Percentiles rank a stretch among this genome's conserved stretches.
These are phyloP conservation scores for Stictonetta naevosa DNA, from an alignment of 2,113 vertebrate species.

Conservation along the genomic window DNA sequence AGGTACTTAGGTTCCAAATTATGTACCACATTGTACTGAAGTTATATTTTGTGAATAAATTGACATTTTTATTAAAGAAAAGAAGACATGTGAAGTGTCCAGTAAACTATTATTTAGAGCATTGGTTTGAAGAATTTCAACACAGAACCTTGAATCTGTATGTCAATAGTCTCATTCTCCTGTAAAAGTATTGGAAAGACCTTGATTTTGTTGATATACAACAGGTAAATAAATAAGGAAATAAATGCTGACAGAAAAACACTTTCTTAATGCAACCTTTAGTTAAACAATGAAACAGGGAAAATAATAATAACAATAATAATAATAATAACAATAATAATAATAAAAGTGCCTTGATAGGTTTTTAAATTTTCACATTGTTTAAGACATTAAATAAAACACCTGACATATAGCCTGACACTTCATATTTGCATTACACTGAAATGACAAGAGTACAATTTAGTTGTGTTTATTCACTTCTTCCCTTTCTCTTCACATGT, in stretches of 20 bases:
- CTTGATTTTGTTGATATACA: not conserved
- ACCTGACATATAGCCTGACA: not conserved
- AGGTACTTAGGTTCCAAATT: not conserved
- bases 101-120: too few species aligned
- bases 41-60: not conserved
- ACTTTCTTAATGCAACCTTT: not conserved
- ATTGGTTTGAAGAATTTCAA: not conserved
- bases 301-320: too few species aligned
- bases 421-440: not conserved
- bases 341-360: not conserved
- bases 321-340: not conserved
- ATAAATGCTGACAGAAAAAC: not conserved
- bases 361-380: not conserved
- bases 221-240: not conserved
- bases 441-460: not conserved
- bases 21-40: not conserved
- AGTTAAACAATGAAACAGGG: not conserved
- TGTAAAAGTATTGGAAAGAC: not conserved
- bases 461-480: not conserved
- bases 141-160: not conserved
- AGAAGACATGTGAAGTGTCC: too few species aligned
- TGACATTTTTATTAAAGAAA: not conserved
- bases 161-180: not conserved
- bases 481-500: not conserved
- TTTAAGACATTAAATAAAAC: fast-evolving